phyloP scores from a whole-genome alignment of 2,888 invertebrate genomes.

The Thymelicus acteon region DNA sequence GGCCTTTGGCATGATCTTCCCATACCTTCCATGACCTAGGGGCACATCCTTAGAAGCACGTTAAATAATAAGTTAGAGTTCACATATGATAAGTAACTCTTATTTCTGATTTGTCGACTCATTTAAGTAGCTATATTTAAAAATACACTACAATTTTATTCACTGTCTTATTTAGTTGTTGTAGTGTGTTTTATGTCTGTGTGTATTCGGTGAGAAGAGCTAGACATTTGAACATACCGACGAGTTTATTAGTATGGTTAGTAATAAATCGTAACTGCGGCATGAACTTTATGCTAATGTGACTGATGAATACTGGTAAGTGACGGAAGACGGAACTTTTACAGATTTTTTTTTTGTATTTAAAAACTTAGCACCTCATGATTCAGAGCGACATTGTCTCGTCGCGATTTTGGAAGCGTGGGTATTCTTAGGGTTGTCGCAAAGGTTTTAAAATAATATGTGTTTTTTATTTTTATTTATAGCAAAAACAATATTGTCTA shows the following conservation, averaged over 20 bases:
- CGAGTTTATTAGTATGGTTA: not conserved
- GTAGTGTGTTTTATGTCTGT: not conserved
- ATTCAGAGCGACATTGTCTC: constrained; percentile 47
- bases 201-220: not conserved
- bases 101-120: too few species aligned
- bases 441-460: too few species aligned
- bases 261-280: constrained; percentile 21
- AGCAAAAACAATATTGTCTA: too few species aligned
- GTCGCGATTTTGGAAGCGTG: constrained; percentile 21
- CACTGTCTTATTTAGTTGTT: too few species aligned
- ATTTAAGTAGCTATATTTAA: too few species aligned
- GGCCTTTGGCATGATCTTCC: too few species aligned
- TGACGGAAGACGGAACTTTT: constrained; percentile 39
- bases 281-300: constrained; percentile 44
- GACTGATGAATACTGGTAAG: constrained; percentile 47
- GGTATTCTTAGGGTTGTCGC: constrained; percentile 15
- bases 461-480: too few species aligned
- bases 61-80: too few species aligned
- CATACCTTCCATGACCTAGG: too few species aligned
- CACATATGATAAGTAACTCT: too few species aligned
- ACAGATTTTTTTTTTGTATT: constrained; percentile 43
- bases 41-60: too few species aligned
- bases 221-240: not conserved
- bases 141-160: too few species aligned
- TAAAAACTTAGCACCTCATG: constrained; percentile 43